Percentiles rank a stretch among this genome's conserved stretches.
These are phyloP conservation scores for Enteromius radiatus DNA, from an alignment of 2,797 vertebrate species.

Conservation along the genomic window DNA sequence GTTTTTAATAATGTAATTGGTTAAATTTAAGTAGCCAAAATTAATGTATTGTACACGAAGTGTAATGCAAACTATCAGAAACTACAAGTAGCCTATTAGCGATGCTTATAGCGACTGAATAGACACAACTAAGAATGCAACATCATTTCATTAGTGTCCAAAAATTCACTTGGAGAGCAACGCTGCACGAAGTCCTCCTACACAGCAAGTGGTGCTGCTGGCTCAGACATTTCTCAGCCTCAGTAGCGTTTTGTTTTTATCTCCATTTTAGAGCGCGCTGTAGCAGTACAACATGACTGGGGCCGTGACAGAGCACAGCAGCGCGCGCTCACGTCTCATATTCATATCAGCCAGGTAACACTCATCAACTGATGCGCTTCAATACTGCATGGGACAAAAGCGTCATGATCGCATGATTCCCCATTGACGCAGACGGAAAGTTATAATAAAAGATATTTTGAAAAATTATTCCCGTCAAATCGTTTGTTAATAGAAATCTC, in stretches of 20 bases:
- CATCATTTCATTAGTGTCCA: too few relatives aligned
- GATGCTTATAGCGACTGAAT: not conserved
- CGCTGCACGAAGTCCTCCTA: slow-evolving; percentile 75
- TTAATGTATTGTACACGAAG: not conserved
- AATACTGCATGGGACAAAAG: slow-evolving; percentile 62
- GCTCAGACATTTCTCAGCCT: slow-evolving; percentile 57
- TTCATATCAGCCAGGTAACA: slow-evolving; percentile 73
- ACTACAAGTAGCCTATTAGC: not conserved
- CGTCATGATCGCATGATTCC: slow-evolving; percentile 1
- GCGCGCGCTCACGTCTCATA: slow-evolving; percentile 60
- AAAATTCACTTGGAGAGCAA: not conserved
- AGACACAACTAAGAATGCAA: not conserved
- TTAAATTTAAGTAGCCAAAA: not conserved
- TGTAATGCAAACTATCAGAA: not conserved
- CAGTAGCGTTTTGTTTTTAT: slow-evolving; percentile 63
- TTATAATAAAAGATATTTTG: not conserved
- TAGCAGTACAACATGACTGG: slow-evolving; percentile 67
- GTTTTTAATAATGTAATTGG: not conserved
- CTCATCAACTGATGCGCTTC: slow-evolving; percentile 66
- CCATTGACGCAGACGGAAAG: not conserved
- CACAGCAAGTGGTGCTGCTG: slow-evolving; percentile 79
- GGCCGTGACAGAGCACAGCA: slow-evolving; percentile 65
- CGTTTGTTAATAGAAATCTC: not conserved
- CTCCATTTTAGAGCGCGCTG: slow-evolving; percentile 72
- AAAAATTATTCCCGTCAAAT: slow-evolving; percentile 5